Evolutionary conservation across 2,888 invertebrate species (phyloP).

Genomic region (Litoditis marina): DNA sequence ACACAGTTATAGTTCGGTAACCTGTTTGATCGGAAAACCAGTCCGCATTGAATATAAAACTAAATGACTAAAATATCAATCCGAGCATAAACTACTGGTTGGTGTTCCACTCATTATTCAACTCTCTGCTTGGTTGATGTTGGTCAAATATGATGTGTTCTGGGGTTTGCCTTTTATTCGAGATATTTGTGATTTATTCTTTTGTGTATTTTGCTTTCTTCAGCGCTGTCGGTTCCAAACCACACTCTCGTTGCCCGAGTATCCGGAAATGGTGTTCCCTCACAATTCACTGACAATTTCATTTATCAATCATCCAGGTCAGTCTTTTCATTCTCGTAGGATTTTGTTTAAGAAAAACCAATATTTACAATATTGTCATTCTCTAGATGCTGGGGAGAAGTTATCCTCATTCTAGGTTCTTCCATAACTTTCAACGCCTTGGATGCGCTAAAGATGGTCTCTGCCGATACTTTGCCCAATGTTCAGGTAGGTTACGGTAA

Average conservation of each 20-base stretch:
- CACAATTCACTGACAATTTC: slow-evolving; percentile 76
- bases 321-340: background rate
- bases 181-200: too few relatives aligned
- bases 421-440: slow-evolving; percentile 83
- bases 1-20: too few relatives aligned
- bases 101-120: too few relatives aligned
- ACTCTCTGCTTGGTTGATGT: too few relatives aligned
- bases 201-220: slow-evolving; percentile 15
- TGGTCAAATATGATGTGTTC: too few relatives aligned
- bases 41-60: too few relatives aligned
- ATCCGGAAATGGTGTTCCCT: slow-evolving; percentile 96
- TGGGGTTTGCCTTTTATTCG: too few relatives aligned
- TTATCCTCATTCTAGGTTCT: slow-evolving; percentile 67
- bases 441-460: slow-evolving; percentile 81
- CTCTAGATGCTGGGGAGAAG: too few relatives aligned
- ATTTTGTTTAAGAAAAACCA: background rate
- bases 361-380: too few relatives aligned
- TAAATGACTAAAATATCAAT: too few relatives aligned
- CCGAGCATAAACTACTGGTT: too few relatives aligned
- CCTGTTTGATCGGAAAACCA: too few relatives aligned
- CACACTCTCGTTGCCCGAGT: slow-evolving; percentile 46
- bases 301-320: slow-evolving; percentile 42
- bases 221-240: slow-evolving; percentile 47
- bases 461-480: slow-evolving; percentile 56
- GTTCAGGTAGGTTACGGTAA: slow-evolving; percentile 29